Evolutionary conservation across 2,888 invertebrate genomes (phyloP), one percentile per base, ranked within the genome.

Genomic region (Drosophila histrio): DNA sequence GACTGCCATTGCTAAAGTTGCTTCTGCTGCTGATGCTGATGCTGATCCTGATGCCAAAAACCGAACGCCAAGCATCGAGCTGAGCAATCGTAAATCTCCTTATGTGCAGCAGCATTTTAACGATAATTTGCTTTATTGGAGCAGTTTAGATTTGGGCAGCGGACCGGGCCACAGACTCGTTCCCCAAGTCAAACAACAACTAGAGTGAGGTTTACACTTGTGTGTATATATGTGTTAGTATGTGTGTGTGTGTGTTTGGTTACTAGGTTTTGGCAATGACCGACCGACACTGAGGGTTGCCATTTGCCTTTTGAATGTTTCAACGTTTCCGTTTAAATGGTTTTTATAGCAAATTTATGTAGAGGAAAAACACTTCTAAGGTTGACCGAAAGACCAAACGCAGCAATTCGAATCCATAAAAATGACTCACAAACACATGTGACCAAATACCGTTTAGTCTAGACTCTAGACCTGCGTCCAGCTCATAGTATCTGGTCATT

Each of bases 281-380:
- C 59, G 34, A 22, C 54, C 43, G 17, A 36, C 21, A 39, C 41
- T 41, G 41, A 38, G 34, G 41, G 9, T 41, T 50, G 50, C 39
- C 57, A 38, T 63, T 60, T 70, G 74, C 84, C 77, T 71, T 83
- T 74, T 75, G 88, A 88, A 86, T 83, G 84, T 77, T 84, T 79
- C 83, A 79, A 70, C 78, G 80, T 80, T 84, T 84, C 88, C 88
- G 84, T 84, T 84, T 86, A 87, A 89, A 89, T 83, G 88, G 77
- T 87, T 86, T 84, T 87, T 87, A 87, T 87, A 71, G 88, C 81
- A 87, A 87, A 89, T 87, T 87, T 87, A 87, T 87, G 88, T 81
- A 89, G 86, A 83, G 89, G 89, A 89, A 87, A 84, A 89, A 78
- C 81, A 80, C 88, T 86, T 85, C 69, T 58, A 74, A 80, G 79